phyloP scores from a whole-genome alignment of 2,113 vertebrate species.

The Phalacrocorax pelagicus region DNA sequence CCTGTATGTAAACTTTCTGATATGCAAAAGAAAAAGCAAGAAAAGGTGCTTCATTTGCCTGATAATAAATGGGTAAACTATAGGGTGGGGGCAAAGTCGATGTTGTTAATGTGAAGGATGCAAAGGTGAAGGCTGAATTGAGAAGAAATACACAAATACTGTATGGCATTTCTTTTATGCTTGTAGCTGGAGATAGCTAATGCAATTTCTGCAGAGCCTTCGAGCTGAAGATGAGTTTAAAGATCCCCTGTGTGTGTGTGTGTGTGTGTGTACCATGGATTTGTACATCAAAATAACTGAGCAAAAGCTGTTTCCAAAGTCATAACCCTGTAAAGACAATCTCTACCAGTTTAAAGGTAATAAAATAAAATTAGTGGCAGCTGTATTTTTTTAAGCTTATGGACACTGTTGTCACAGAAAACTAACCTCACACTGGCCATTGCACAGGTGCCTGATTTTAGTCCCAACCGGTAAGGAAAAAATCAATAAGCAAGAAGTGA shows the following conservation, averaged over 20 bases:
- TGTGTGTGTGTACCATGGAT: not conserved
- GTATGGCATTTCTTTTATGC: not conserved
- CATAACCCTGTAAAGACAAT: not conserved
- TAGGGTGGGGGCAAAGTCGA: not conserved
- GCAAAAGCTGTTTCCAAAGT: not conserved
- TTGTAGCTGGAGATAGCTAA: not conserved
- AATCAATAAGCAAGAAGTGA: not conserved
- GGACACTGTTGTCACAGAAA: not conserved
- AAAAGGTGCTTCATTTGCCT: not conserved
- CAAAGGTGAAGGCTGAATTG: not conserved
- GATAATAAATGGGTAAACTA: not conserved
- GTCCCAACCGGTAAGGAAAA: not conserved
- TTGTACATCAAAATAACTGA: not conserved
- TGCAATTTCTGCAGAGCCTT: not conserved
- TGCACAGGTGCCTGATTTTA: not conserved
- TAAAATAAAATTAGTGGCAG: not conserved
- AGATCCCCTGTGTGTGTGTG: not conserved
- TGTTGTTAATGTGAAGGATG: not conserved
- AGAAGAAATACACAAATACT: not conserved
- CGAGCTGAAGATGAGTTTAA: not conserved
- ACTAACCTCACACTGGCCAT: not conserved
- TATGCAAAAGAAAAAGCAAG: not conserved
- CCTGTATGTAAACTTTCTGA: not conserved
- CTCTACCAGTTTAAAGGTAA: not conserved
- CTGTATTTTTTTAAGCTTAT: not conserved